Percentiles rank a stretch among this genome's conserved stretches.
Evolutionary conservation across 2,797 vertebrate genomes (phyloP).

Genomic region (Protonibea diacanthus): DNA sequence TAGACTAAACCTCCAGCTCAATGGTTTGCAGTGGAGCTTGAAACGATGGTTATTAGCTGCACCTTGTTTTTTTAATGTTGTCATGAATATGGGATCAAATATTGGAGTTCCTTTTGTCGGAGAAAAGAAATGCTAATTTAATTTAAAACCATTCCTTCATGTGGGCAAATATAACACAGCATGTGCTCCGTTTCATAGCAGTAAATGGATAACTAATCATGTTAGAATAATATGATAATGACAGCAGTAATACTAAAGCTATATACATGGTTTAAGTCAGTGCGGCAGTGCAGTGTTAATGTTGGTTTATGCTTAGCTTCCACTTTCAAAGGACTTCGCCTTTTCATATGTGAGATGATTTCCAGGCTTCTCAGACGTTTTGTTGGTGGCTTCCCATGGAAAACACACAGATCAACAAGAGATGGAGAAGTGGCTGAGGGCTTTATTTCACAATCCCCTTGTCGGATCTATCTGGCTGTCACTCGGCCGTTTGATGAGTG

Average conservation of each 20-base stretch:
- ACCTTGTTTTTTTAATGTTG: slow-evolving; percentile 4
- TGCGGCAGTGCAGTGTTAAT: not conserved
- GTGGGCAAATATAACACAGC: not conserved
- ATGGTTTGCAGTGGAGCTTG: slow-evolving; percentile 31
- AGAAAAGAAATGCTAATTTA: not conserved
- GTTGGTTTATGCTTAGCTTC: not conserved
- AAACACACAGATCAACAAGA: slow-evolving; percentile 48
- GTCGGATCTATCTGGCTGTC: slow-evolving; percentile 41
- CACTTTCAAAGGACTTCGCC: not conserved
- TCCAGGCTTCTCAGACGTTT: slow-evolving; percentile 44
- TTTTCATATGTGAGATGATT: slow-evolving; percentile 11
- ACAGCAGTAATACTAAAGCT: not conserved
- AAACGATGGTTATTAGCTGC: slow-evolving; percentile 20
- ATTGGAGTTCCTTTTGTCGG: not conserved
- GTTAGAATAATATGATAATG: not conserved
- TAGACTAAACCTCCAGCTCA: slow-evolving; percentile 30
- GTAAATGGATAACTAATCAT: no score
- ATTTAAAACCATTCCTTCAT: slow-evolving; percentile 4
- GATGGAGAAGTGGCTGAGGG: not conserved
- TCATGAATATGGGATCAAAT: not conserved
- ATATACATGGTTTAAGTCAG: not conserved
- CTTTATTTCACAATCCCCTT: slow-evolving; percentile 43
- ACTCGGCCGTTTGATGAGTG: slow-evolving; percentile 34
- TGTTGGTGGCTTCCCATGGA: slow-evolving; percentile 46
- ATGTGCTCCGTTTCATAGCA: no score